Evolutionary conservation across 2,113 vertebrate species (phyloP).

Genomic region (Oncorhynchus mykiss): DNA sequence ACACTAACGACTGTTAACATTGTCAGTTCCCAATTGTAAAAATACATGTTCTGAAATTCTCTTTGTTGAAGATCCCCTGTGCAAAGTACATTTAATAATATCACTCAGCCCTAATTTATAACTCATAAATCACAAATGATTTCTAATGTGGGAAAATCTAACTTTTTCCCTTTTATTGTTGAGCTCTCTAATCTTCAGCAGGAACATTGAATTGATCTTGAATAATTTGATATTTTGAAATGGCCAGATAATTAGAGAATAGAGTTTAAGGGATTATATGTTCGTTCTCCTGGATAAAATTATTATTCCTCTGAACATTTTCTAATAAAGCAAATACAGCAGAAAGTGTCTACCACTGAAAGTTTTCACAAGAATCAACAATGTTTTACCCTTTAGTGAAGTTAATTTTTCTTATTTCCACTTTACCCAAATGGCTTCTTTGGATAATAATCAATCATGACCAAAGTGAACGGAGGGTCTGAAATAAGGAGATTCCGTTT

Average conservation of each 20-base stretch:
- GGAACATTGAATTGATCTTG: not conserved
- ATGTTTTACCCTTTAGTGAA: not conserved
- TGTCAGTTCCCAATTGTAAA: not conserved
- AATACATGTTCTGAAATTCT: not conserved
- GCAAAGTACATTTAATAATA: not conserved
- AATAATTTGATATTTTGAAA: conserved; percentile 12
- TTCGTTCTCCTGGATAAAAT: not conserved
- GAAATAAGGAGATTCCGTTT: conserved; percentile 70
- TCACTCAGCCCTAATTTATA: not conserved
- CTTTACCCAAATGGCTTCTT: conserved; percentile 48
- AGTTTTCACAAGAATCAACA: too few relatives aligned
- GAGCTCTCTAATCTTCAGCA: not conserved
- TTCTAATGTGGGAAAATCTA: conserved; percentile 3
- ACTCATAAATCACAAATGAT: conserved; percentile 1
- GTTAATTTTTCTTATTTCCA: not conserved
- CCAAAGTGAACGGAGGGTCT: conserved; percentile 51
- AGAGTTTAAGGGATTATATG: not conserved
- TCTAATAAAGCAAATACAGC: not conserved
- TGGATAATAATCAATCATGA: conserved; percentile 66
- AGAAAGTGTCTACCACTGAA: too few relatives aligned
- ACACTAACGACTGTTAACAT: not conserved
- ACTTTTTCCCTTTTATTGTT: not conserved
- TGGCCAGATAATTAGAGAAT: not conserved
- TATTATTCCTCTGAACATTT: not conserved
- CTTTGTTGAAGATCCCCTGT: not conserved